Base-by-base conservation (phyloP, 2,888 invertebrate species). In the Tipula helvola region DNA sequence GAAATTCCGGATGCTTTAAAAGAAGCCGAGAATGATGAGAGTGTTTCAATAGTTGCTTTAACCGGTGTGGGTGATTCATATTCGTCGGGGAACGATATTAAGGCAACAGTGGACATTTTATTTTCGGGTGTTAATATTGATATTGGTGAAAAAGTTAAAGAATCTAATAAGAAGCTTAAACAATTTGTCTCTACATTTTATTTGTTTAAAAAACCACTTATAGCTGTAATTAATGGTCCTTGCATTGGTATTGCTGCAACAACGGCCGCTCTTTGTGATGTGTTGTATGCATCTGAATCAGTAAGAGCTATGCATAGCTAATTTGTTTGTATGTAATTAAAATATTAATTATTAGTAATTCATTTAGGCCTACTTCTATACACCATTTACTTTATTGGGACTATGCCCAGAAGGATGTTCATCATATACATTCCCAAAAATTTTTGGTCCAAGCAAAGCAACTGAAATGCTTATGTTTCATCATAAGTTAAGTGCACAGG, bases 181-280 rank as follows among this genome's bases (percentile, higher is more conserved):
- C 92, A 93, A 5, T 96, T 96, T 91, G 93, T 98, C 1, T 92
- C 93, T 87, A 93, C 96, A 0, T 95, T 97, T 88, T 96, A 98
- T 88, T 94, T 95, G 88, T 98, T 97, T 90, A 96, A 97, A 0
- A 99, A 99, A 91, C 92, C 98, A 47, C 90, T 99, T 83, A 93
- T 99, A 88, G 96, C 96, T 13, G 92, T 98, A 87, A 95, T 99
- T 0, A 98, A 99, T 93, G 99, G 99, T 1, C 98, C 98, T 83
- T 97, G 98, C 13, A 94, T 99, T 88, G 99, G 99, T 36, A 95
- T 99, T 88, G 95, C 95, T 83, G 95, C 95, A 3, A 99, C 99
- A 0, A 95, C 96, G 10, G 92, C 97, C 86, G 95, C 95, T 0
- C 92, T 99, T 0, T 97, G 95, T 92, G 99, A 99, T 92, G 93